Evolutionary conservation across 2,888 invertebrate species (phyloP), one percentile per base, ranked within the genome.

Genomic region (Colostygia pectinataria): DNA sequence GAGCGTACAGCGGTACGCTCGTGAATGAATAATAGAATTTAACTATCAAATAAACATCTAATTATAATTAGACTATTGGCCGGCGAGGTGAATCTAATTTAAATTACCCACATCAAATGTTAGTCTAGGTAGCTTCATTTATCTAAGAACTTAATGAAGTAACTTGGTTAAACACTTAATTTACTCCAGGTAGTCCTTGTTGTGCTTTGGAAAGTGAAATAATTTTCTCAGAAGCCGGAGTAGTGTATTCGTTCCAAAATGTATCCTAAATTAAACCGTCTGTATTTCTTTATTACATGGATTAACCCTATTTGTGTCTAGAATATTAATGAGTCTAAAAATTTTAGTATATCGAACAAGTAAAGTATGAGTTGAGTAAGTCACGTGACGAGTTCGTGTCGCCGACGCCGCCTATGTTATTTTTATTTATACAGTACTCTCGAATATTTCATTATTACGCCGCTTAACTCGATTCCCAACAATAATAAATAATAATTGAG

Each of bases 101-200:
- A 42, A 51, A 64, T 65, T 66, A 65, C 57, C 57, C 32, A 48
- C 61, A 63, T 68, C 60, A 68, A 71, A 65, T 67, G 65, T 67
- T 55, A 62, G 58, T 59, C 60, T 67, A 59, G 46, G 58, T 56
- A 64, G 37, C 32, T 36, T 56, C 59, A 70, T 71, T 71, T 67
- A 64, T 71, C 66, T 53, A 53, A 46, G 53, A 59, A 48, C 57
- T 47, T 64, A 71, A 68, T 63, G 60, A 65, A 67, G 60, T 66
- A 66, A 54, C 63, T 61, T 57, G 65, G 59, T 51, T 40, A 51
- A 45, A 53, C 48, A 48, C 36, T 48, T 57, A 53, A 57, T 48
- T 48, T 42, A 29, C 36, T 53, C 44, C 42, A 48, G 37, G 33
- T 41, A 53, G 36, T 27, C 31, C 34, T 32, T 46, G 38, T 52